Evolutionary conservation across 1,140 invertebrate genomes (phyloP).

Genomic region (Lanistes nyassanus): DNA sequence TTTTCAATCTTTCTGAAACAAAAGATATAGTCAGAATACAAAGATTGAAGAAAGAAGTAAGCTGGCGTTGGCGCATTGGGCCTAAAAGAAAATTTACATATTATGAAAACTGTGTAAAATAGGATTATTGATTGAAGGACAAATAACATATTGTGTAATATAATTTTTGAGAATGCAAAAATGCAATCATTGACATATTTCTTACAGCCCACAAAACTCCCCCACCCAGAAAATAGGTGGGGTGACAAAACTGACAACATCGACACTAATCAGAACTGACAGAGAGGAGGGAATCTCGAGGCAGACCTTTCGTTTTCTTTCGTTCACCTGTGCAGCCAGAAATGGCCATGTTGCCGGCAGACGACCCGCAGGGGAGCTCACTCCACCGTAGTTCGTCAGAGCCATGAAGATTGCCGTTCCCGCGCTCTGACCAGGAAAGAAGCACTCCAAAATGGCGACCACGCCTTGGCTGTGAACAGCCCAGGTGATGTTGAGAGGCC

Average conservation of each 20-base stretch:
- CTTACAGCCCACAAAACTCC: no score
- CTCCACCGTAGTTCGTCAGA: slow-evolving; percentile 37
- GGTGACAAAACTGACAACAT: no score
- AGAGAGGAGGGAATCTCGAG: no score
- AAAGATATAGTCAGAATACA: background rate
- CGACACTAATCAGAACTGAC: background rate
- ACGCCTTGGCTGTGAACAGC: slow-evolving; percentile 37
- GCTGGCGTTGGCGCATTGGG: no score
- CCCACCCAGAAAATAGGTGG: no score
- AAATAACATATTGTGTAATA: no score
- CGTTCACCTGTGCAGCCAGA: slow-evolving; percentile 25
- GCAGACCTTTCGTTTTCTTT: background rate
- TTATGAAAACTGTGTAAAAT: no score
- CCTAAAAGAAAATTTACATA: no score
- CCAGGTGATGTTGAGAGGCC: slow-evolving; percentile 54
- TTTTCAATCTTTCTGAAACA: background rate
- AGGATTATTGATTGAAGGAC: no score
- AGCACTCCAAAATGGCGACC: slow-evolving; percentile 56
- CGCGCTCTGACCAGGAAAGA: slow-evolving; percentile 58
- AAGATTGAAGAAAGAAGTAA: background rate
- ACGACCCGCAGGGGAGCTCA: slow-evolving; percentile 51
- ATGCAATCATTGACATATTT: no score
- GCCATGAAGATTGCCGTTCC: slow-evolving; percentile 51
- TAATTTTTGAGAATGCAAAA: no score
- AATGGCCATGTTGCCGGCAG: slow-evolving; percentile 57